Conservation (phyloP, 2,113 vertebrate genomes). For the Tretioscincus oriximinensis region DNA sequence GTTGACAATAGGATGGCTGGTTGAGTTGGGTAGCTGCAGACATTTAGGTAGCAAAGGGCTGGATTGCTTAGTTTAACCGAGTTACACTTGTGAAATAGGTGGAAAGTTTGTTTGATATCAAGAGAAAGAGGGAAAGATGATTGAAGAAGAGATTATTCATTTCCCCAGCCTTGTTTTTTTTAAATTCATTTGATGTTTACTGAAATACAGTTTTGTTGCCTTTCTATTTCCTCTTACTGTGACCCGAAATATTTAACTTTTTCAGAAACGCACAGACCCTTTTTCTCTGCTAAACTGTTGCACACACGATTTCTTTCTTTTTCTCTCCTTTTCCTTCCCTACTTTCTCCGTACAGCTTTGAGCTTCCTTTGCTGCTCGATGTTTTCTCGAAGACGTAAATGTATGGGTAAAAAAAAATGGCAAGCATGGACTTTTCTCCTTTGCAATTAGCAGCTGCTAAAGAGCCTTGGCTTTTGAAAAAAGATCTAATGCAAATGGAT, state of each 20-base stretch:
- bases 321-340: neutral
- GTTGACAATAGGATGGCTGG: neutral
- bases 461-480: constrained; percentile 30
- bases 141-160: neutral
- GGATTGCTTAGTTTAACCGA: neutral
- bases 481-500: neutral
- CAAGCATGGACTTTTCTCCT: constrained; percentile 47
- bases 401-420: constrained; percentile 23
- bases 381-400: constrained; percentile 57
- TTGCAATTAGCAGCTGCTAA: constrained; percentile 31
- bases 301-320: constrained; percentile 26
- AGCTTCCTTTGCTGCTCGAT: constrained; percentile 68
- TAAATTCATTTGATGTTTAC: neutral
- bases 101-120: neutral
- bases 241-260: neutral
- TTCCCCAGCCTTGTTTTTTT: neutral
- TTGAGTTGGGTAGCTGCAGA: neutral
- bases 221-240: neutral
- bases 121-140: neutral
- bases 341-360: constrained; percentile 62
- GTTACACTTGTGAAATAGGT: neutral
- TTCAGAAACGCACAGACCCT: accelerated
- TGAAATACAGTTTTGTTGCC: neutral
- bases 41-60: neutral
- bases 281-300: neutral